Base-by-base conservation (phyloP, 2,797 vertebrate species). In the Sebastes jordani region DNA sequence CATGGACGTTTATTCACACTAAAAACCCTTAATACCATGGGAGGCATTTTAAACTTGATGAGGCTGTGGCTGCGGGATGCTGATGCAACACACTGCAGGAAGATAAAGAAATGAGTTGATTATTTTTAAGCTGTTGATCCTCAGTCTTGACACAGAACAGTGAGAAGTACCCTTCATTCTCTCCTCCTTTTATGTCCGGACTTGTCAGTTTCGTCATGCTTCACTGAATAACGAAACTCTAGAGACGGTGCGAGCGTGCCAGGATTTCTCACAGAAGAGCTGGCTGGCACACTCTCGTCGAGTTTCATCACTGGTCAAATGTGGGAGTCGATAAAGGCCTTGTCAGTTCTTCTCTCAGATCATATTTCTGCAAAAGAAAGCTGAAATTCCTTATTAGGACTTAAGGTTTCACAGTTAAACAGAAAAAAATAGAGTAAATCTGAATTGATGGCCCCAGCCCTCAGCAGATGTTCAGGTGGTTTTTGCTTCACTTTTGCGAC, bases 1-100 rank as follows among this genome's bases (percentile, higher is more conserved):
- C 88, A 81, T 70, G 78, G 81, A 90, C 86, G 73, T 80, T 71
- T 77, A 86, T 90, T 76, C 78, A 74, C 46, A 79, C 76, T 56
- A 58, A 82, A 74, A 74, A 71, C 52, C 72, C 32, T 30, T 65
- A 74, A 68, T 42, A n/a, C 75, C 11, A 11, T 0, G 7, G 36
- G 71, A 74, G 61, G 36, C 52, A 23, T 66, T 75, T 74, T n/a
- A 65, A 73, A 29, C 30, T 55, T 62, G 27, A 70, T 78, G 36
- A 66, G 22, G 27, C 29, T 46, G 46, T 25, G 25, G 20, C 64
- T 74, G 29, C 38, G 34, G 20, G 59, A 69, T 71, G 25, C 52
- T 69, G 59, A 68, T 83, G 76, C 66, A 78, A 56, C 36, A 61
- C 38, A 67, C 25, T 30, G 54, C 52, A 52, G 36, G 54, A 70